Base-by-base conservation (phyloP, 2,797 vertebrate species). In the Lepilemur septentrionalis region DNA sequence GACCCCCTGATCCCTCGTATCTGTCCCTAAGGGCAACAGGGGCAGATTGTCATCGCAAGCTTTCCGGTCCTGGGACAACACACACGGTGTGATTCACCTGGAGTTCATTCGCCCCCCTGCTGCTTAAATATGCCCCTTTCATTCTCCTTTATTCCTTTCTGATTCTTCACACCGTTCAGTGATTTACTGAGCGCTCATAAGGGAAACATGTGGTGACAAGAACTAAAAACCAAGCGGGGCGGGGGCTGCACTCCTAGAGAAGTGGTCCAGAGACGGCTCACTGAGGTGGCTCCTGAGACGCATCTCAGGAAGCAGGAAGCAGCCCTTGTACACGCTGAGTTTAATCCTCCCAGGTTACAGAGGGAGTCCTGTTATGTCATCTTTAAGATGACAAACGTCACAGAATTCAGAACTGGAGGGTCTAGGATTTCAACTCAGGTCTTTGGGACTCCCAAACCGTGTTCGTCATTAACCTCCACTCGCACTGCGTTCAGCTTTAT, bases 1-100 rank as follows among this genome's bases (percentile, higher is more conserved):
- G 46, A 52, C 9, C 7, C 10, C 8, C 23, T 30, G 23, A 46
- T 9, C 46, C 13, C 81, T 78, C 63, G 11, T 14, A 55, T 28
- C 59, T 46, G 4, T 28, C 73, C 69, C 18, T 14, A 43, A 43
- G 5, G 17, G 43, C 4, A 78, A 43, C 4, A 72, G 15, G 22
- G n/a, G 10, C 6, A 15, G 35, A 18, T 1, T 18, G 1, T 46
- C 52, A 32, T 0, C 0, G 1, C 11, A 4, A 5, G 5, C 38
- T 46, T 38, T 55, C 22, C 7, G 12, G 32, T 22, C 38, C 48
- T 8, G 22, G 63, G 32, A 57, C 55, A 79, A 50, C 11, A 10
- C 3, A 18, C 17, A 28, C 17, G 5, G 10, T 7, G n/a, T 12
- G 13, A 81, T 11, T 18, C 48, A 23, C 3, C 43, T 6, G 7